Evolutionary conservation across 2,888 invertebrate species (phyloP).

Genomic region (Patella caerulea): DNA sequence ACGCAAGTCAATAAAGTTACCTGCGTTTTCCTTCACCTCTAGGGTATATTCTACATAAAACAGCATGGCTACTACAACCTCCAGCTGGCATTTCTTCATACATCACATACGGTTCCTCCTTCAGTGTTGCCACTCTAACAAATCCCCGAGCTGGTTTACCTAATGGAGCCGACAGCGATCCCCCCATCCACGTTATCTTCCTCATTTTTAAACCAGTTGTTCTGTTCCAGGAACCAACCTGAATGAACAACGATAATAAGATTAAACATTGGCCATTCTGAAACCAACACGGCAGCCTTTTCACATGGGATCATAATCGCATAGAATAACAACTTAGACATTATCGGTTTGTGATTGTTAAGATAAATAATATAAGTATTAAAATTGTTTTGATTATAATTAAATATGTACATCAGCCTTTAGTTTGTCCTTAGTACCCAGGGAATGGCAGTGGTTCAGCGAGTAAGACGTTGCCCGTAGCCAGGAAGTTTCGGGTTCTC

Average conservation of each 20-base stretch:
- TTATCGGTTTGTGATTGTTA: too few species aligned
- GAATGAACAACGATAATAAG: slow-evolving; percentile 37
- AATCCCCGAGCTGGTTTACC: slow-evolving; percentile 98
- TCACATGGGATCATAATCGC: too few species aligned
- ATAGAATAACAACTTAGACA: too few species aligned
- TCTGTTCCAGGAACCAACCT: slow-evolving; percentile 89
- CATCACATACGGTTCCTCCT: slow-evolving; percentile 96
- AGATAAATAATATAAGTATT: too few species aligned
- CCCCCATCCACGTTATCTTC: slow-evolving; percentile 99
- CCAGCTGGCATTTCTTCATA: slow-evolving; percentile 85
- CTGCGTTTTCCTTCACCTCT: slow-evolving; percentile 31
- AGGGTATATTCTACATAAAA: slow-evolving; percentile 32
- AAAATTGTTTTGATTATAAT: too few species aligned
- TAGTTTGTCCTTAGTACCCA: too few species aligned
- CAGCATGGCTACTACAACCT: slow-evolving; percentile 32
- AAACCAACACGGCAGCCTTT: too few species aligned
- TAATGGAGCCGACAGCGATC: slow-evolving; percentile 93
- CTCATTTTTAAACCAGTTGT: slow-evolving; percentile 90
- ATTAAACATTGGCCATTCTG: too few species aligned
- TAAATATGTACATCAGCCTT: too few species aligned
- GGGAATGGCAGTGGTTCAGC: too few species aligned
- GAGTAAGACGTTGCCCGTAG: too few species aligned
- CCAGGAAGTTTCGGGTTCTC: too few species aligned
- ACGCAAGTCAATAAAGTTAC: slow-evolving; percentile 17
- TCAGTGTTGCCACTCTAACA: slow-evolving; percentile 88